Base-by-base conservation (phyloP, 64 coral and sea anemone genomes). In the Montipora foliosa region DNA sequence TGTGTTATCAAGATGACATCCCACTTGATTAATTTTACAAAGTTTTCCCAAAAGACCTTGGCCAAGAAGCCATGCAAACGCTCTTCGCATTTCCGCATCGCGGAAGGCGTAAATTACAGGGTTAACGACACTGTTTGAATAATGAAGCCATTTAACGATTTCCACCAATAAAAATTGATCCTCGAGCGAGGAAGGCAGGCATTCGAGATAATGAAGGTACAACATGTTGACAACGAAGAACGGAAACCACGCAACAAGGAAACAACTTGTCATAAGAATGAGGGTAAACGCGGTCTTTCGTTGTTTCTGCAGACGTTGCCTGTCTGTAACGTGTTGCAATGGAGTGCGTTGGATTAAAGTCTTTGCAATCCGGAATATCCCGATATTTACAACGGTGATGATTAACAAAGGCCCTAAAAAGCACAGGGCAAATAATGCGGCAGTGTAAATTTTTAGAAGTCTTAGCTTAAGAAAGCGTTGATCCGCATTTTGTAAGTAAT, bases 221-320 rank as follows among this genome's bases (percentile, higher is more conserved):
- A 97, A 29, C 79, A 97, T 87, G 17, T 92, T 90, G 12, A 97
- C 79, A 51, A 94, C 75, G 16, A 97, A 97, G 17, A 92, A 97
- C 9, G 95, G 95, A 12, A 87, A 78, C 95, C 95, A 97, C 3
- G 95, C 95, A 6, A 94, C 52, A 45, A 97, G 94, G 53, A 97
- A 97, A 44, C 94, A 37, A 0, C 92, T 84, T 14, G 92, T 97
- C 61, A 97, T 91, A 3, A 97, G 37, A 0, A 87, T 71, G 8
- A 97, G 77, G 5, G 95, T 97, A 7, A 97, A 88, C 46, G 92
- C 88, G 48, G 92, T 94, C 73, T 91, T 90, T 6, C 89, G 79
- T 52, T 97, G 92, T 69, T 92, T 97, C 14, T 58, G 58, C 8
- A 93, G 49, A 11, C 91, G 51, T 53, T 75, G 64, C 44, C 49